Evolutionary conservation across 2,797 vertebrate species (phyloP), one percentile per base, ranked within the genome.

Genomic region (Lithobates sylvaticus): DNA sequence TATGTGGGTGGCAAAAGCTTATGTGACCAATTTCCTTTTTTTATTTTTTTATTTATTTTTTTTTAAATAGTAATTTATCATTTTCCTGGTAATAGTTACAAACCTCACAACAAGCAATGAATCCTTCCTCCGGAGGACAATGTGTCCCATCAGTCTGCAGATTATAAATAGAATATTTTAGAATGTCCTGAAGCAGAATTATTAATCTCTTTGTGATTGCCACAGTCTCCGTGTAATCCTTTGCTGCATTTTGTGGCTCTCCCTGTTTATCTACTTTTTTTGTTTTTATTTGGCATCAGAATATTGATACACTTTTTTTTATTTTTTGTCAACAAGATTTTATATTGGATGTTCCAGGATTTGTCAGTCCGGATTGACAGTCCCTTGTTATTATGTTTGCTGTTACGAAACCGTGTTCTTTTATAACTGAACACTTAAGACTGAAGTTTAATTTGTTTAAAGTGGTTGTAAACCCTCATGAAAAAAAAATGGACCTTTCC

Each of bases 241-340:
- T 32, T 54, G 1, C 47, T 23, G 32, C 23, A 1, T 9, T 26
- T 15, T 9, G 61, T 10, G 61, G 61, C n/a, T 9, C 26, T 2
- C 9, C 2, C 26, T n/a, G 21, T 65, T 67, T 78, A 18, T 78
- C 13, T 8, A 15, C 15, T 29, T 47, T 68, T 29, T 78, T 3
- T 47, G 15, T 39, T 39, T 2, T 5, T 58, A 47, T 67, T 80
- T 54, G 78, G 65, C 78, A 50, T 27, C 5, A 9, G 21, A 15
- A 3, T 39, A 1, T 36, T 26, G 36, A n/a, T 32, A 32, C 3
- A 32, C 3, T 32, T 32, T 32, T 32, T 32, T 32, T 32, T n/a
- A n/a, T n/a, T 80, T 79, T 79, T 50, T 80, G 47, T 13, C 44
- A 4, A 1, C 23, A 18, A 32, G 47, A 70, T 36, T 36, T 80